A percentile compares a stretch with the other conserved stretches of the same genome.
These are phyloP conservation scores for Strix aluco DNA, from an alignment of 2,113 vertebrate species.

Conservation along the genomic window DNA sequence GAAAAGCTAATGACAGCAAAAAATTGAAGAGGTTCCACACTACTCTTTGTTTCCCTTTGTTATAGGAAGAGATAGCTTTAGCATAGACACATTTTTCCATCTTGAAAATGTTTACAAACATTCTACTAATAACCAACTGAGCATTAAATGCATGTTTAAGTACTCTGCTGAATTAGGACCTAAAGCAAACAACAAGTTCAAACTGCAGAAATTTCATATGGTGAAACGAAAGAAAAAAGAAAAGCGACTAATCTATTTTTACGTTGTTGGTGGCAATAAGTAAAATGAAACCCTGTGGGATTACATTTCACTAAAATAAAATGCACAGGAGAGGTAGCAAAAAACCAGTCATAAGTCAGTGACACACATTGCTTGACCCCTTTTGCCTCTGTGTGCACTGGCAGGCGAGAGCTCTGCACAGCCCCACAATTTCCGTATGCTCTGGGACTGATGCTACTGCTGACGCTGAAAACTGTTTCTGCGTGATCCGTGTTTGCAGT, in stretches of 20 bases:
- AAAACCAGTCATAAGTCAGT: accelerated
- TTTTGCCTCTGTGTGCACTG: background rate
- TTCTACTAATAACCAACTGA: background rate
- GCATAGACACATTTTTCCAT: background rate
- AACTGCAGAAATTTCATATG: background rate
- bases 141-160: background rate
- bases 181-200: background rate
- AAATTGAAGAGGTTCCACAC: background rate
- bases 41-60: background rate
- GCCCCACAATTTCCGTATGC: accelerated
- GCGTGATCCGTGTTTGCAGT: accelerated
- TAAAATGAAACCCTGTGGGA: background rate
- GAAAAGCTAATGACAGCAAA: background rate
- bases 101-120: background rate
- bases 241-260: background rate
- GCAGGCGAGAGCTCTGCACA: background rate
- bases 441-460: background rate
- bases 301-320: background rate
- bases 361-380: background rate
- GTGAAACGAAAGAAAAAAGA: background rate
- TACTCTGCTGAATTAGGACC: background rate
- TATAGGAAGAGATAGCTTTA: background rate
- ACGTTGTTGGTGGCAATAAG: background rate
- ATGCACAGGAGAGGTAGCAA: background rate
- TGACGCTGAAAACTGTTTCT: background rate